Percentiles rank a stretch among this genome's conserved stretches.
Conservation (phyloP, 2,113 vertebrate species). For the Sterrhoptilus dennistouni region DNA sequence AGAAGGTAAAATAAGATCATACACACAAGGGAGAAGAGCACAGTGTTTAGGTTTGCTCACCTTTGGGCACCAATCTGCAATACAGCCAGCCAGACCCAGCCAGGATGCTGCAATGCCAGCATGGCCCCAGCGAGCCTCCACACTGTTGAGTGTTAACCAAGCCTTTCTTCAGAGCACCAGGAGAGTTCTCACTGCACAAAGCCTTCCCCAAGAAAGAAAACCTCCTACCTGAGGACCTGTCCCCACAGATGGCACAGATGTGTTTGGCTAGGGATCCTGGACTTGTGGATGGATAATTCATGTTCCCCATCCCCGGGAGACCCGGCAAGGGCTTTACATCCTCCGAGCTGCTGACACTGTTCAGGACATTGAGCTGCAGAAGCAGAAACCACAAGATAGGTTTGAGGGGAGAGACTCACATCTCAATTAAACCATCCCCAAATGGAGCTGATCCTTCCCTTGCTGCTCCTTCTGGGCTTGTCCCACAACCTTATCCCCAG, state of each 20-base stretch:
- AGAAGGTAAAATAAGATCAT: not conserved
- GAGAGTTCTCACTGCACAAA: not conserved
- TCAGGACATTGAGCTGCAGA: slow-evolving; percentile 87
- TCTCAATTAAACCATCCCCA: not conserved
- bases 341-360: slow-evolving; percentile 84
- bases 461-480: not conserved
- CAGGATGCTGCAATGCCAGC: not conserved
- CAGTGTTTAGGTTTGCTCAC: not conserved
- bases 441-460: not conserved
- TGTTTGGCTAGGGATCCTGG: slow-evolving; percentile 92
- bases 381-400: not conserved
- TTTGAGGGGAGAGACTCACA: not conserved
- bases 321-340: slow-evolving; percentile 90
- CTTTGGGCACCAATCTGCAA: not conserved
- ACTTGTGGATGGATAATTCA: slow-evolving; percentile 88
- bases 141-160: not conserved
- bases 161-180: not conserved
- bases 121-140: rapidly evolving
- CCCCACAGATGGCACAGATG: slow-evolving; percentile 96
- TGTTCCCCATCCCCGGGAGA: slow-evolving; percentile 81
- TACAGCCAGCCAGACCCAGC: not conserved
- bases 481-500: not conserved
- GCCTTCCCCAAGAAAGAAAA: not conserved
- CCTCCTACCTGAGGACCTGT: slow-evolving; percentile 91
- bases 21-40: not conserved